A percentile compares a stretch with the other conserved stretches of the same genome.
These are phyloP conservation scores for Bembecia ichneumoniformis DNA, from an alignment of 2,888 invertebrate genomes.

Conservation along the genomic window DNA sequence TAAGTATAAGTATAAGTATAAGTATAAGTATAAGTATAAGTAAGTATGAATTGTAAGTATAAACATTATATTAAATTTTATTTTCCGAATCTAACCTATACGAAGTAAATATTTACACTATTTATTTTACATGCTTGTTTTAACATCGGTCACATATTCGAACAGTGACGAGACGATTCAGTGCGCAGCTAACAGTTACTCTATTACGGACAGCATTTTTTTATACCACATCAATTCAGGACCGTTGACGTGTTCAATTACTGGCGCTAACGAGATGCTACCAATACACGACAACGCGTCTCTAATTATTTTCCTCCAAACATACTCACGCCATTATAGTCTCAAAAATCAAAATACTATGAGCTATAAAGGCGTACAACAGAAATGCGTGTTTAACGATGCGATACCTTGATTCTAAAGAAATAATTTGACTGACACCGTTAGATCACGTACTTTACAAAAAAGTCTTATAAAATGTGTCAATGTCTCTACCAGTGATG, in stretches of 20 bases:
- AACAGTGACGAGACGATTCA: background rate
- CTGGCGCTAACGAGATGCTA: constrained; percentile 30
- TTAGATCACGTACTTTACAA: constrained; percentile 28
- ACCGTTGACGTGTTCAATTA: constrained; percentile 23
- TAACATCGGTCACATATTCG: background rate
- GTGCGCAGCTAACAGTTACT: constrained; percentile 19
- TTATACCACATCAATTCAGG: background rate
- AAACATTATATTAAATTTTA: too few species aligned
- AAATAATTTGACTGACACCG: constrained; percentile 22
- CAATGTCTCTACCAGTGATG: constrained; percentile 17
- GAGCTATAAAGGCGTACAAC: background rate
- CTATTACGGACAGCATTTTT: constrained; percentile 19
- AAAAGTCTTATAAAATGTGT: constrained; percentile 24
- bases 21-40: too few species aligned
- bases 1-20: too few species aligned
- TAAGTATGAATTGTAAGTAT: too few species aligned
- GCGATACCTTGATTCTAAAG: background rate
- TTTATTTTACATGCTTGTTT: background rate
- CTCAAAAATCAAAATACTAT: background rate
- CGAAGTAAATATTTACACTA: background rate
- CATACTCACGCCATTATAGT: background rate
- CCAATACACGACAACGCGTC: constrained; percentile 19
- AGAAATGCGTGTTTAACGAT: background rate
- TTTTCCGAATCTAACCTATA: too few species aligned
- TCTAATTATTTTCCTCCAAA: constrained; percentile 11